phyloP scores from a whole-genome alignment of 2,888 invertebrate species.

The Chymomyza fuscimana region DNA sequence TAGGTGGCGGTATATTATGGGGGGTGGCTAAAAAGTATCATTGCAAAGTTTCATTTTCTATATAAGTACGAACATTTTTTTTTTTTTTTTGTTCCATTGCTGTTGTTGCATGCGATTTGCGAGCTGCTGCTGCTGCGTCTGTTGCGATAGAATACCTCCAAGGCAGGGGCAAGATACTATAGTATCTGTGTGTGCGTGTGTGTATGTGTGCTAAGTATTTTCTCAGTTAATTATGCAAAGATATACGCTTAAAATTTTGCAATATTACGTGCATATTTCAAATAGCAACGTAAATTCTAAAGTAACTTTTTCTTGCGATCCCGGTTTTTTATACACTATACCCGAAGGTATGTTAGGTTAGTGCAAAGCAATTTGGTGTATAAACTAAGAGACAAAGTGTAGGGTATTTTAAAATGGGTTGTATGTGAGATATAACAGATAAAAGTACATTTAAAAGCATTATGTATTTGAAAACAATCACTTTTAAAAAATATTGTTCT shows the following conservation, averaged over 20 bases:
- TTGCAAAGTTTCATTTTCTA: constrained; percentile 62
- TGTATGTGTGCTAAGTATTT: constrained; percentile 61
- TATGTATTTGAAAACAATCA: no score
- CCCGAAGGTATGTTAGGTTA: background rate
- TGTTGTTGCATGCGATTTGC: constrained; percentile 41
- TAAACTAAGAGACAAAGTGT: no score
- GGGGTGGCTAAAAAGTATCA: constrained; percentile 55
- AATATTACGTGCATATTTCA: constrained; percentile 75
- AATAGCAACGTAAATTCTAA: constrained; percentile 47
- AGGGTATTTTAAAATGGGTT: no score
- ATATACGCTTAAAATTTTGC: constrained; percentile 73
- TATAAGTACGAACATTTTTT: background rate
- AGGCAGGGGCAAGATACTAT: constrained; percentile 31
- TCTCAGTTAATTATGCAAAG: constrained; percentile 74
- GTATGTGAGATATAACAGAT: no score
- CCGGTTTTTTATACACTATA: background rate
- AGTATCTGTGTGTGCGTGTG: constrained; percentile 12
- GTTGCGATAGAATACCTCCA: constrained; percentile 64
- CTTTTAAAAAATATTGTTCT: no score
- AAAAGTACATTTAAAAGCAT: no score
- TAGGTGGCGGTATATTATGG: background rate
- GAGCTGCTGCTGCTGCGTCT: constrained; percentile 10
- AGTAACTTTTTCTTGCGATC: background rate
- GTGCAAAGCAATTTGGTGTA: no score
- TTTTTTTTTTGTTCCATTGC: background rate